Evolutionary conservation across 2,797 vertebrate genomes (phyloP).

Genomic region (Knipowitschia caucasica): DNA sequence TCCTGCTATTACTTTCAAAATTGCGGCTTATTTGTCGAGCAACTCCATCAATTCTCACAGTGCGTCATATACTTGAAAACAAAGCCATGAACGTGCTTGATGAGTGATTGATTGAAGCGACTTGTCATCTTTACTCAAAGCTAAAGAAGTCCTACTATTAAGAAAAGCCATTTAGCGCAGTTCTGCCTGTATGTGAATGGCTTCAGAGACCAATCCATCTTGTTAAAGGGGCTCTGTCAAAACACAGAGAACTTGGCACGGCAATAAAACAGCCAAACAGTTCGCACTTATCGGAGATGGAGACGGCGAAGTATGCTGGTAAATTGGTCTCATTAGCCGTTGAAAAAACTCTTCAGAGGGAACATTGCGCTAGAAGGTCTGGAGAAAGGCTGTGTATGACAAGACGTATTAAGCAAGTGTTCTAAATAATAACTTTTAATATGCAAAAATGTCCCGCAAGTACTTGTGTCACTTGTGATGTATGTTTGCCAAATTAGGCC

Average conservation of each 20-base stretch:
- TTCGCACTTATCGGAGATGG: constrained; percentile 64
- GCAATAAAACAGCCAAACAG: constrained; percentile 44
- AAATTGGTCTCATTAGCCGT: constrained; percentile 53
- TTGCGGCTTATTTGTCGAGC: constrained; percentile 27
- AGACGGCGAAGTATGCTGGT: constrained; percentile 40
- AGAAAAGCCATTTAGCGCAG: constrained; percentile 23
- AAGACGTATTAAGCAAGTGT: constrained; percentile 15
- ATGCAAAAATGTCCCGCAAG: constrained; percentile 20
- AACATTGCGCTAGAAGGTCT: constrained; percentile 10
- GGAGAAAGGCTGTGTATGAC: not conserved
- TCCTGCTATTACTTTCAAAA: constrained; percentile 32
- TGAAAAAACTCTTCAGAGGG: constrained; percentile 8
- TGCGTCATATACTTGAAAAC: constrained; percentile 19
- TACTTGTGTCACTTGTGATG: constrained; percentile 40
- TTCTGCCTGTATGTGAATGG: constrained; percentile 14
- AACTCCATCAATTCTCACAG: constrained; percentile 23
- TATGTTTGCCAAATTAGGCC: constrained; percentile 58
- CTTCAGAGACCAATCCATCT: constrained; percentile 59
- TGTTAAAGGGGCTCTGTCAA: constrained; percentile 39
- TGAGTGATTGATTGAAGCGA: constrained; percentile 25
- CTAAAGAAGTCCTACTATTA: constrained; percentile 24
- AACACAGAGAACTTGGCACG: constrained; percentile 54
- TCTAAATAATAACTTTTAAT: constrained; percentile 22
- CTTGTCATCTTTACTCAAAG: constrained; percentile 41
- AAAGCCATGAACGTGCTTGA: constrained; percentile 3